Evolutionary conservation across 2,888 invertebrate species (phyloP), one percentile per base, ranked within the genome.

Genomic region (Sarcophaga variegata): DNA sequence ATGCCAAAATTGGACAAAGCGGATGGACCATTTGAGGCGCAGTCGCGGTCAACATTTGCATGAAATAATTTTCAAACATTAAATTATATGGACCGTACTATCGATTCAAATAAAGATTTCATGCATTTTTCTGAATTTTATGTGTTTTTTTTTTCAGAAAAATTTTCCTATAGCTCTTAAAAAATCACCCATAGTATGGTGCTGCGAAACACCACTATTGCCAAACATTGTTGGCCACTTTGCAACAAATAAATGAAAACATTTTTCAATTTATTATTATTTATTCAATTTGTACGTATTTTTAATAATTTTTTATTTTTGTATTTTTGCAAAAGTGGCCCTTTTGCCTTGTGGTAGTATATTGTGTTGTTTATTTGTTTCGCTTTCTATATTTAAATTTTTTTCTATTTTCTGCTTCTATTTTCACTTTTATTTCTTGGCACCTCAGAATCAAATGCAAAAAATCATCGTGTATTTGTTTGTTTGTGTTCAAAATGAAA

Each of bases 361-460:
- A 25, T 70, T 59, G 45, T 70, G 4, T 45, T 70, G 54, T 76
- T 82, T 76, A 64, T 14, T n/a, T 74, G 67, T 62, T 67, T 77
- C 6, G 6, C 25, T 54, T 6, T 64, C 25, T 67, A 77, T 12
- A 77, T 74, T n/a, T 67, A 81, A 69, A 75, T 76, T 8, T 71
- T 64, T 71, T 64, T 71, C 47, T 69, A 12, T 54, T 54, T 70
- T 70, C 25, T 80, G 37, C 67, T 17, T 71, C 54, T 77, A 71
- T 78, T 78, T 37, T 72, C 71, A 77, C 77, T 78, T 83, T 78
- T 49, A 77, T 60, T 83, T 77, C 47, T 78, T 83, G 83, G 77
- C 82, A 82, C 22, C 45, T 22, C 4, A 66, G 71, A 77, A 77
- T 77, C 70, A 71, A 82, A 71, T 75, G 47, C 37, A 59, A 77